Base-by-base conservation (phyloP, 2,797 vertebrate species). In the Sebastes hubbsi region DNA sequence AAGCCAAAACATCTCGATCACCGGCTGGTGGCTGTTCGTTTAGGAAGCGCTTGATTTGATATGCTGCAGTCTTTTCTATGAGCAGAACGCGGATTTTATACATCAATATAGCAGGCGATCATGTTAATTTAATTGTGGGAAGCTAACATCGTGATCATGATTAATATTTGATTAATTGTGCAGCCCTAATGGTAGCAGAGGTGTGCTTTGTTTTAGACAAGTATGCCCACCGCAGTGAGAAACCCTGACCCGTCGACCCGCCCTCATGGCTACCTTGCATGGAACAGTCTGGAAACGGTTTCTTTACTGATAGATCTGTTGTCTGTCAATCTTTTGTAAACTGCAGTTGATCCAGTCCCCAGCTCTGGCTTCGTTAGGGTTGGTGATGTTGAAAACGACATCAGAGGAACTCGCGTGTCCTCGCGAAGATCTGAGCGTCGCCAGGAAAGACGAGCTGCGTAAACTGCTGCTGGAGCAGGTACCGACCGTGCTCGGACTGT, bases 391-490 rank as follows among this genome's bases (percentile, higher is more conserved):
- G 87, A 99, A 99, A 92, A 99, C 98, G 34, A 99, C 98, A 0
- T 99, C 98, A 0, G 99, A 99, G 93, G 99, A 99, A 83, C 95
- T 99, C 86, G 98, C 98, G 0, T 99, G 98, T 93, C 98, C 98
- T 0, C 95, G 98, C 12, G 99, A 99, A 94, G 99, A 99, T 86
- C 95, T 99, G 61, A 97, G 98, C 1, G 97, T 99, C 27, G 97
- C 97, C 14, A 95, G 99, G 68, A 99, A 99, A 81, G 98, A 99
- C 30, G 99, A 99, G 92, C 89, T 99, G 59, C 96, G 97, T 68
- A 99, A 99, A 92, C 96, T 99, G 84, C 94, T 99, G 84, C 95
- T 99, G 83, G 98, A 99, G 61, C 98, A 99, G 92, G 98, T 99
- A 82, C 98, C 99, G 56, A 97, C 97, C 0, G 97, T 99, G 72